Evolutionary conservation across 1,140 invertebrate species (phyloP).

Genomic region (Scaptomyza hsui): DNA sequence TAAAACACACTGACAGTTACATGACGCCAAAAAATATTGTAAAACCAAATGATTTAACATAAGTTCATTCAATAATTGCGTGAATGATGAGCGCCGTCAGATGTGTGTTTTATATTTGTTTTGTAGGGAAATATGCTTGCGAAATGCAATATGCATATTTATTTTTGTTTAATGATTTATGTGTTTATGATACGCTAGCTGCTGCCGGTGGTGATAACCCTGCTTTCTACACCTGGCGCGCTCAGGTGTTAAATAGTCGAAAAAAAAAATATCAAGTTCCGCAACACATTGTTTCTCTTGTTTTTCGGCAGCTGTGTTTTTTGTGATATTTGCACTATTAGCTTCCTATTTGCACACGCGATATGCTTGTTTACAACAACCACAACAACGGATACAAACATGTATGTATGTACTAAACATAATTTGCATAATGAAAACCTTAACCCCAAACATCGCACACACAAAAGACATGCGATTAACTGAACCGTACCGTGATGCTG

Average conservation of each 20-base stretch:
- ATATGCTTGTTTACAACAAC: conserved; percentile 23
- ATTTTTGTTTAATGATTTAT: conserved; percentile 34
- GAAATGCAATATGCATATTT: conserved; percentile 69
- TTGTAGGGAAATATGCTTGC: conserved; percentile 52
- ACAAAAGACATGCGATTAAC: conserved; percentile 47
- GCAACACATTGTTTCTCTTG: conserved; percentile 63
- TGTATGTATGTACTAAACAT: conserved; percentile 2
- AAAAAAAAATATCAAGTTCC: conserved; percentile 52
- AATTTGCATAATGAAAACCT: conserved; percentile 82
- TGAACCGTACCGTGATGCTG: conserved; percentile 57
- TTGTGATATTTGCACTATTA: conserved; percentile 72
- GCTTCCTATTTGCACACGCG: conserved; percentile 72
- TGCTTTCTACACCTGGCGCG: conserved; percentile 48
- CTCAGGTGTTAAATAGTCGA: conserved; percentile 71
- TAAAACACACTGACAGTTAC: conserved; percentile 65
- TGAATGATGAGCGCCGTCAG: conserved; percentile 41
- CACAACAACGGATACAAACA: background rate
- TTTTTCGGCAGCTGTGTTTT: conserved; percentile 43
- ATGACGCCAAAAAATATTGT: conserved; percentile 64
- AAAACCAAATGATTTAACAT: conserved; percentile 74
- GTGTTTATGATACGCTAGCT: conserved; percentile 33
- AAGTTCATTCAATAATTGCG: conserved; percentile 75
- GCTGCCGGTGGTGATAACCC: conserved; percentile 38
- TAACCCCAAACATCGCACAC: conserved; percentile 59
- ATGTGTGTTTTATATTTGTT: conserved; percentile 40